Evolutionary conservation across 2,888 invertebrate species (phyloP).

Genomic region (Trimorus sp.): DNA sequence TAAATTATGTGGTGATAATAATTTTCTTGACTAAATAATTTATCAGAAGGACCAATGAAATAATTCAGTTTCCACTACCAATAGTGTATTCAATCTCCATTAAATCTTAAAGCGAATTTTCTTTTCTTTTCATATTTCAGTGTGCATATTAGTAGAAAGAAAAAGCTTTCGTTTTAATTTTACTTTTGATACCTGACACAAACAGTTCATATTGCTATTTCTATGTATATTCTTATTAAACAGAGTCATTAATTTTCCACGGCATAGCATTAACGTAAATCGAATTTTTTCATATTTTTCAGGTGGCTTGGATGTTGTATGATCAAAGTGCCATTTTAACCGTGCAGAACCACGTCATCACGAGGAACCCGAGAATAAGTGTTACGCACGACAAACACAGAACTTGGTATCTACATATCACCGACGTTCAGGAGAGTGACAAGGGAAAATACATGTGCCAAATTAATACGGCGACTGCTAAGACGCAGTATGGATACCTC

Average conservation of each 20-base stretch:
- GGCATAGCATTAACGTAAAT: slow-evolving; percentile 10
- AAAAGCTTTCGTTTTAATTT: too few relatives aligned
- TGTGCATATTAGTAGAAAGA: too few relatives aligned
- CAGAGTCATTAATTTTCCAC: background rate
- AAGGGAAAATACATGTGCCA: slow-evolving; percentile 97
- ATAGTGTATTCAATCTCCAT: too few relatives aligned
- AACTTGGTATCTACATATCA: slow-evolving; percentile 96
- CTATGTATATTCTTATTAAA: too few relatives aligned
- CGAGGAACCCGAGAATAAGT: slow-evolving; percentile 94
- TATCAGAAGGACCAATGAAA: too few relatives aligned
- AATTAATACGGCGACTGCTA: slow-evolving; percentile 95
- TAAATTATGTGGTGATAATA: too few relatives aligned
- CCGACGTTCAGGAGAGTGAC: slow-evolving; percentile 95
- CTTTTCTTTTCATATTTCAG: too few relatives aligned
- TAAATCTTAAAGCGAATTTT: too few relatives aligned
- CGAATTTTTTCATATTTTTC: slow-evolving; percentile 73
- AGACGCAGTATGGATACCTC: slow-evolving; percentile 95
- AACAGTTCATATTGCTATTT: too few relatives aligned
- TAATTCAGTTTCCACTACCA: too few relatives aligned
- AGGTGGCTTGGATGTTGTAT: slow-evolving; percentile 99
- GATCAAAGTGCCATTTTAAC: slow-evolving; percentile 96
- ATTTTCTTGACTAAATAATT: too few relatives aligned
- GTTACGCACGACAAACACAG: slow-evolving; percentile 96
- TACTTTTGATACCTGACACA: too few relatives aligned
- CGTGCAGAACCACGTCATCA: slow-evolving; percentile 96